A percentile compares a stretch with the other conserved stretches of the same genome.
These are phyloP conservation scores for Phytoseiulus persimilis DNA, from an alignment of 2,888 invertebrate species.

Conservation along the genomic window DNA sequence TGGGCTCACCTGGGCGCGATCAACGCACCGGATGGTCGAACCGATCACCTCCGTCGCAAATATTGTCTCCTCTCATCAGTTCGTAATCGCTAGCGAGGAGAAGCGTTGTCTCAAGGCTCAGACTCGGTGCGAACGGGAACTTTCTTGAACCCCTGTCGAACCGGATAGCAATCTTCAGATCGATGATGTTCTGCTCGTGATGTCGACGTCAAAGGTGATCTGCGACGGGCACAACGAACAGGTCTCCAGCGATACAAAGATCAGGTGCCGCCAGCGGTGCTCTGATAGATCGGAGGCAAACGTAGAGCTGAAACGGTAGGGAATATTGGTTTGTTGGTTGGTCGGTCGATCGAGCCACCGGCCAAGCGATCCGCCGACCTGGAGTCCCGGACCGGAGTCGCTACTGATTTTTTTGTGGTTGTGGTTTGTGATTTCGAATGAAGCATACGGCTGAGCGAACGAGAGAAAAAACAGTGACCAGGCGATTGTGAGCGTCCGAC, in stretches of 20 bases:
- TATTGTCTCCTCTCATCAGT: too few relatives aligned
- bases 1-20: background rate
- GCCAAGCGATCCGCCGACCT: background rate
- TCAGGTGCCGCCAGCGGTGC: background rate
- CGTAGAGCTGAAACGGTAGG: background rate
- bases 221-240: background rate
- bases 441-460: background rate
- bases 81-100: too few relatives aligned
- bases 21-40: background rate
- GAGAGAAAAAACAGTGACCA: background rate
- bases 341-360: background rate
- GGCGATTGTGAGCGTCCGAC: background rate
- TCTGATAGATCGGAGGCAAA: background rate
- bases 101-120: too few relatives aligned
- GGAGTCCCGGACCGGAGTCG: background rate
- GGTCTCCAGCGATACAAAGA: background rate
- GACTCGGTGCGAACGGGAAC: too few relatives aligned
- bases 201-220: background rate
- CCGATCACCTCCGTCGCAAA: too few relatives aligned
- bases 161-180: too few relatives aligned
- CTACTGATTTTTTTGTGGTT: background rate
- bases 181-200: background rate
- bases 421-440: background rate
- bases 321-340: too few relatives aligned
- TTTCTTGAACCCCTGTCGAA: too few relatives aligned